A percentile compares a stretch with the other conserved stretches of the same genome.
Evolutionary conservation across 2,888 invertebrate species (phyloP).

Genomic region (Ornithoptera alexandrae): DNA sequence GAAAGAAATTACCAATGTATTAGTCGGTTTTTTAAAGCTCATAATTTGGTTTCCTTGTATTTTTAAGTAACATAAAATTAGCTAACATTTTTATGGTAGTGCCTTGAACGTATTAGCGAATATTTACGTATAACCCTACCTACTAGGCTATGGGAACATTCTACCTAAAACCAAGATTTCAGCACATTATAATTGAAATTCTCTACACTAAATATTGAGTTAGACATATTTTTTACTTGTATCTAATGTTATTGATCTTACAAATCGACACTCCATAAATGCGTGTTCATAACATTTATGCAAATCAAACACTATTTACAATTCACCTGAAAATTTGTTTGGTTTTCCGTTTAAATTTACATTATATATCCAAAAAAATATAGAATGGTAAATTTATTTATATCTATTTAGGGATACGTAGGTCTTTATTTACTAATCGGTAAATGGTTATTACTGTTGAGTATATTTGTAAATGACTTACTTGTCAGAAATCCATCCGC

Average conservation of each 20-base stretch:
- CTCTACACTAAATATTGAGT: neutral
- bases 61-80: too few relatives aligned
- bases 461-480: conserved; percentile 38
- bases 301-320: neutral
- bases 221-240: neutral
- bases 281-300: neutral
- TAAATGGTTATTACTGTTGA: conserved; percentile 8
- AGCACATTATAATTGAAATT: neutral
- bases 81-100: too few relatives aligned
- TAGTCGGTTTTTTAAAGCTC: too few relatives aligned
- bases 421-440: neutral
- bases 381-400: neutral
- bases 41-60: too few relatives aligned
- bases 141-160: too few relatives aligned
- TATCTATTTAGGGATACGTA: neutral
- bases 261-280: conserved; percentile 1
- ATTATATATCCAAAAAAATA: neutral
- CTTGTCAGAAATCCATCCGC: conserved; percentile 89
- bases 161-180: neutral
- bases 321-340: neutral
- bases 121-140: too few relatives aligned
- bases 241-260: neutral
- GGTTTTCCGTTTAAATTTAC: neutral
- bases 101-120: too few relatives aligned
- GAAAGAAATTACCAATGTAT: too few relatives aligned